Evolutionary conservation across 2,113 vertebrate species (phyloP), one percentile per base, ranked within the genome.

Genomic region (Pyxicephalus adspersus): DNA sequence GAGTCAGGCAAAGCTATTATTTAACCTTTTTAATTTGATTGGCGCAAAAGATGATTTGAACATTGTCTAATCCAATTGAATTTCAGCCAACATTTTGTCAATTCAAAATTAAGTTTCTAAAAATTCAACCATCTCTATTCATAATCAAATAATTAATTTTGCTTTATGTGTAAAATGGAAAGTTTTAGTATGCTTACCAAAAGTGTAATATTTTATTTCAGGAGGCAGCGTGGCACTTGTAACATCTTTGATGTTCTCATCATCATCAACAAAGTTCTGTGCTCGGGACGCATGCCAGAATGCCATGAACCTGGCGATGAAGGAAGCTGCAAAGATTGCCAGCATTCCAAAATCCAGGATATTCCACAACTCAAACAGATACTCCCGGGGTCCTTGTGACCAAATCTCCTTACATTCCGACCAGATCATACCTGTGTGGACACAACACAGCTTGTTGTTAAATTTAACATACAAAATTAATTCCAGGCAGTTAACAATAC

Each of bases 341-440:
- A 98, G 83, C 94, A 98, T 98, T 58, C 96, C 97, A 67, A 99
- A 99, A 83, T 98, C 97, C 16, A 99, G 94, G 87, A 98, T 94
- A 85, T 99, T 99, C 97, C 97, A 99, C 61, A 97, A 90, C 60
- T 99, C 96, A 85, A 95, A 94, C n/a, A 98, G 84, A 82, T 99
- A 99, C 71, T 99, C 97, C 54, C 96, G 92, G 75, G 96, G 94
- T 80, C 96, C 96, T 88, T 97, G 95, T 26, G 92, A 93, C 97
- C 97, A 99, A 77, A 99, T 97, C 86, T 96, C 93, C 88, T 95
- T 97, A 87, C 96, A 99, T 88, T 96, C 97, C 22, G 96, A 93
- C 95, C 97, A 98, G 89, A 98, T 97, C 93, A 98, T 99, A 18
- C 97, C 97, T 99, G 85, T 28, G 0, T 66, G 64, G 28, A 38